A percentile compares a stretch with the other conserved stretches of the same genome.
These are phyloP conservation scores for Eristalinus sepulchralis DNA, from an alignment of 2,888 invertebrate genomes.

Conservation along the genomic window DNA sequence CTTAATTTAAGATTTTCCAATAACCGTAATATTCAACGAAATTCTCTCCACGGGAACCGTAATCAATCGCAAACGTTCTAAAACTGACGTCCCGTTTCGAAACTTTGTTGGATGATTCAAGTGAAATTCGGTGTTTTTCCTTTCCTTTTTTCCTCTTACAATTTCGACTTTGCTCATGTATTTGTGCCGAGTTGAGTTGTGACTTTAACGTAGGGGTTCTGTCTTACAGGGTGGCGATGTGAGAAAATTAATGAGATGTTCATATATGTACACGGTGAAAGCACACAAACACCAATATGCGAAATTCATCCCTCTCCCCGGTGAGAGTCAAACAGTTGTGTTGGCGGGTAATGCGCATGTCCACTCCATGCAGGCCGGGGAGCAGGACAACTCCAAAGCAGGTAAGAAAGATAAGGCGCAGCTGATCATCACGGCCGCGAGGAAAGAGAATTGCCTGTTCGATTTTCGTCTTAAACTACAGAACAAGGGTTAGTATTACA, in stretches of 20 bases:
- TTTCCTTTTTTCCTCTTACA: constrained; percentile 38
- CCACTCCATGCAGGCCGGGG: constrained; percentile 48
- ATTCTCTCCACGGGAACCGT: constrained; percentile 58
- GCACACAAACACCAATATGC: neutral
- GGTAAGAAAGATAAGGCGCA: constrained; percentile 65
- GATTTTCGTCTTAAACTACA: constrained; percentile 47
- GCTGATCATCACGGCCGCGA: constrained; percentile 55
- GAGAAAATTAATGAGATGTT: neutral
- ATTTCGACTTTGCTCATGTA: constrained; percentile 39
- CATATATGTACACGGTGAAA: constrained; percentile 13
- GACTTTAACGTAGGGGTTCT: constrained; percentile 50
- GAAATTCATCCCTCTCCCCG: neutral
- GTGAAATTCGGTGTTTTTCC: constrained; percentile 29
- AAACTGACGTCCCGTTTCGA: constrained; percentile 57
- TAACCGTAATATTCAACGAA: constrained; percentile 46
- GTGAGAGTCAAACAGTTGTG: neutral
- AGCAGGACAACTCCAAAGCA: constrained; percentile 61
- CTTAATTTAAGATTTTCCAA: constrained; percentile 59
- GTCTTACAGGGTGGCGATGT: constrained; percentile 45
- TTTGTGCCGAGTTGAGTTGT: constrained; percentile 49
- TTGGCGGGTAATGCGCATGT: constrained; percentile 44
- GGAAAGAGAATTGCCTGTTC: constrained; percentile 41
- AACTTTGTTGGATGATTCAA: constrained; percentile 51
- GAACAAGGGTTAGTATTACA: constrained; percentile 22
- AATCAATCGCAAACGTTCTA: constrained; percentile 67